Percentiles rank a stretch among this genome's conserved stretches.
phyloP scores from a whole-genome alignment of 2,888 invertebrate genomes.

The Bembecia ichneumoniformis region DNA sequence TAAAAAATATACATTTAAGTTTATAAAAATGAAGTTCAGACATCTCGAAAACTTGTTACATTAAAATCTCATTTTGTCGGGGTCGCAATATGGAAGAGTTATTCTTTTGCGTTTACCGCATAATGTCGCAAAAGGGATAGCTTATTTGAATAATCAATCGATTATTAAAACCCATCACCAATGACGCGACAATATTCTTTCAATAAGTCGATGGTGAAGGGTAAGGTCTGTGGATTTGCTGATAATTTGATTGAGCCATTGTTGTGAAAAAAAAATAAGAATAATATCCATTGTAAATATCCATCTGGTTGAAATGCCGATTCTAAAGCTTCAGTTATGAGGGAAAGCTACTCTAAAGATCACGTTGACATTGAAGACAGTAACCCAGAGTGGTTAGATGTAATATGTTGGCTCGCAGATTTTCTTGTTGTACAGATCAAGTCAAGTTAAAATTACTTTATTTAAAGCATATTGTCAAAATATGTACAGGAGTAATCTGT shows the following conservation, averaged over 20 bases:
- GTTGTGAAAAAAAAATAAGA: slow-evolving; percentile 20
- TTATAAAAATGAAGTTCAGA: neutral
- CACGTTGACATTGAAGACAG: too few relatives aligned
- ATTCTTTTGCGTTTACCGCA: slow-evolving; percentile 23
- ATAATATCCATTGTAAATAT: too few relatives aligned
- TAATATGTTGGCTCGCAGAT: too few relatives aligned
- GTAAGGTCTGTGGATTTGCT: slow-evolving; percentile 22
- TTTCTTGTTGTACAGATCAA: too few relatives aligned
- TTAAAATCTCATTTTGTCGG: slow-evolving; percentile 30
- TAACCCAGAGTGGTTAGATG: too few relatives aligned
- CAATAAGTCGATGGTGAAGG: slow-evolving; percentile 24
- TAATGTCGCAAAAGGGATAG: slow-evolving; percentile 20
- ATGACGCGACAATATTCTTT: slow-evolving; percentile 53
- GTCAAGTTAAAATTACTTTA: too few relatives aligned
- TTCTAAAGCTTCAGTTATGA: too few relatives aligned
- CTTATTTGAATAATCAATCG: slow-evolving; percentile 60
- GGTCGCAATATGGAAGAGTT: slow-evolving; percentile 19
- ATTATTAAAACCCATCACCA: slow-evolving; percentile 44
- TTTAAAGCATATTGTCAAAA: too few relatives aligned
- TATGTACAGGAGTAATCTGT: too few relatives aligned
- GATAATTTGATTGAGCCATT: slow-evolving; percentile 52
- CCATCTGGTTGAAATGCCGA: too few relatives aligned
- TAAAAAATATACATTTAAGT: neutral
- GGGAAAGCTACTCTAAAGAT: too few relatives aligned
- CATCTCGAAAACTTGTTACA: slow-evolving; percentile 7